Percentiles rank a stretch among this genome's conserved stretches.
These are phyloP conservation scores for Aricia artaxerxes DNA, from an alignment of 2,888 invertebrate genomes.

Conservation along the genomic window DNA sequence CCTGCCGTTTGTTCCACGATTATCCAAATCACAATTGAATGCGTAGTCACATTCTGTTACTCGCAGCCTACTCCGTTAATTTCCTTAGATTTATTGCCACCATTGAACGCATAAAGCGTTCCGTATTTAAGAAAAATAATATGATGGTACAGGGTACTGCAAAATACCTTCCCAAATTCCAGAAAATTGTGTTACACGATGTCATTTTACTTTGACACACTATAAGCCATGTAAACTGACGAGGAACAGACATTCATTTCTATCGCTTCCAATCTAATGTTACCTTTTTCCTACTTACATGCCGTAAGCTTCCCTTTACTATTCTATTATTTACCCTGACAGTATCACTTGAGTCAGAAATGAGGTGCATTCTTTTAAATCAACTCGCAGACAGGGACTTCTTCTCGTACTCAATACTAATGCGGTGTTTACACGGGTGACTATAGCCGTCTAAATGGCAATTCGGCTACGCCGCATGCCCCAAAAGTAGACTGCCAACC, in stretches of 20 bases:
- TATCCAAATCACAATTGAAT: constrained; percentile 40
- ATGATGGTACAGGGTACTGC: neutral
- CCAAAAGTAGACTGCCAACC: too few species aligned
- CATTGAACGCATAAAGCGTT: neutral
- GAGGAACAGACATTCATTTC: neutral
- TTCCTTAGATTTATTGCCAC: neutral
- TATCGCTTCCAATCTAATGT: neutral
- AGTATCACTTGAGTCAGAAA: too few species aligned
- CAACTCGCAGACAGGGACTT: too few species aligned
- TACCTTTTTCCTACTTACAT: neutral
- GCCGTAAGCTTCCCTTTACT: too few species aligned
- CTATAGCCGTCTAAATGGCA: too few species aligned
- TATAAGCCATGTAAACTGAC: neutral
- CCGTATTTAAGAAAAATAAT: neutral
- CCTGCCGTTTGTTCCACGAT: constrained; percentile 49
- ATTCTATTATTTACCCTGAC: too few species aligned
- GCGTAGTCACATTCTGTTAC: constrained; percentile 22
- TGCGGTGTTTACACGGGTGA: too few species aligned
- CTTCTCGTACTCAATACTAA: too few species aligned
- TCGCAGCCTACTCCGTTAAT: constrained; percentile 13
- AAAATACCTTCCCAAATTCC: neutral
- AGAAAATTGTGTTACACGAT: neutral
- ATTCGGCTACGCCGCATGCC: too few species aligned
- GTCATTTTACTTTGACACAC: neutral
- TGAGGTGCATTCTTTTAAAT: too few species aligned